Conservation (phyloP, 2,888 invertebrate genomes). For the Steinernema scapterisci region DNA sequence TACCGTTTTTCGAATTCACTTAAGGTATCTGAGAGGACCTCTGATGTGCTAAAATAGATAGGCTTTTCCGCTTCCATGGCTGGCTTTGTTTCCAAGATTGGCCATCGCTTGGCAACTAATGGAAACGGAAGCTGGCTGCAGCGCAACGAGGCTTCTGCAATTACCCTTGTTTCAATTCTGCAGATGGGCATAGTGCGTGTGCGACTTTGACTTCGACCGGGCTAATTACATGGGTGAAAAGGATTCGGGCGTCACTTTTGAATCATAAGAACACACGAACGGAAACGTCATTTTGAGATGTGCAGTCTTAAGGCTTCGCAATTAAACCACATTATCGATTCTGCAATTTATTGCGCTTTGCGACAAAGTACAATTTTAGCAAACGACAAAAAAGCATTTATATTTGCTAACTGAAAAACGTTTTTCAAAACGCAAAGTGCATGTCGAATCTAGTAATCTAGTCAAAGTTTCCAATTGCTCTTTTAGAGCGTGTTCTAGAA, state of each 20-base stretch:
- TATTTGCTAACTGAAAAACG: no score
- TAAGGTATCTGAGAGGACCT: no score
- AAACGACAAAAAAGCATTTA: no score
- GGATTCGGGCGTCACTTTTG: background rate
- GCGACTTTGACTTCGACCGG: background rate
- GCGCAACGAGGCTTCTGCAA: background rate
- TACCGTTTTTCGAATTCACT: no score
- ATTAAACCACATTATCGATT: background rate
- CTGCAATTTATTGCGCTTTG: background rate
- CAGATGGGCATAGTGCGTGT: slow-evolving; percentile 11
- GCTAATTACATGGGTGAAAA: background rate
- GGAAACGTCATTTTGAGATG: slow-evolving; percentile 10
- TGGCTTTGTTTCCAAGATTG: background rate
- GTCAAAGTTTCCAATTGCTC: no score
- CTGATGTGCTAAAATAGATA: no score
- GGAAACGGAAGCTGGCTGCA: background rate
- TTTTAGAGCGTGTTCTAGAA: no score
- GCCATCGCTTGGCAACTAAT: slow-evolving; percentile 19
- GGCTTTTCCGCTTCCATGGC: no score
- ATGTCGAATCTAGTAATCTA: no score
- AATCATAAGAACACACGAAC: background rate
- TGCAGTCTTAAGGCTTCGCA: background rate
- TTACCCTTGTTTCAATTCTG: slow-evolving; percentile 27
- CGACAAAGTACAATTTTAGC: background rate
- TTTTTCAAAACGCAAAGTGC: no score